These are phyloP conservation scores for Zophobas morio DNA, from an alignment of 1,140 invertebrate species.

Conservation along the genomic window DNA sequence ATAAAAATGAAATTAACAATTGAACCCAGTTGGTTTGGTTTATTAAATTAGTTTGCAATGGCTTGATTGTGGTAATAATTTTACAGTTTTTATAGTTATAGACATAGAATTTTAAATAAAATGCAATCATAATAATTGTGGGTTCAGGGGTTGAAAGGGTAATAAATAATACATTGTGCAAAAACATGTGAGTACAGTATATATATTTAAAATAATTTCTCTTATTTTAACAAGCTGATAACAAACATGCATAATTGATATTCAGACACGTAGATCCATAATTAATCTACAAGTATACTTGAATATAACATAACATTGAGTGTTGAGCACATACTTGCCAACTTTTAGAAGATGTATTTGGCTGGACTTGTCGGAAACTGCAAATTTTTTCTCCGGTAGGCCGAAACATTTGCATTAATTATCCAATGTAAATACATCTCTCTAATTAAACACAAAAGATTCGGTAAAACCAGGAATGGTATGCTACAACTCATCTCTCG, in stretches of 20 bases:
- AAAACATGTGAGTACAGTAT: slow-evolving; percentile 28
- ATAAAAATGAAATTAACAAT: no score
- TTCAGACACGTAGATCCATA: slow-evolving; percentile 39
- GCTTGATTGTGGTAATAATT: no score
- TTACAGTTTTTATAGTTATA: no score
- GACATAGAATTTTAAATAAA: no score
- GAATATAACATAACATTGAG: not conserved
- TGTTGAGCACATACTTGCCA: slow-evolving; percentile 8
- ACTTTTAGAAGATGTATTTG: slow-evolving; percentile 5
- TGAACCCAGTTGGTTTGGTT: no score
- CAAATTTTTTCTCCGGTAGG: not conserved
- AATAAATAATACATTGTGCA: not conserved
- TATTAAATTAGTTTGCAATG: no score
- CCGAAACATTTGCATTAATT: slow-evolving; percentile 12
- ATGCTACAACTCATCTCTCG: not conserved
- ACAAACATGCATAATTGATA: slow-evolving; percentile 46
- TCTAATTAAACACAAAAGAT: slow-evolving; percentile 3
- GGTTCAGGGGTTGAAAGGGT: not conserved
- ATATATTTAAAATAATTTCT: slow-evolving; percentile 46
- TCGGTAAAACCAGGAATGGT: not conserved
- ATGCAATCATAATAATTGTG: no score
- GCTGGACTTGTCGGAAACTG: not conserved
- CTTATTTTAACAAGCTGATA: slow-evolving; percentile 45
- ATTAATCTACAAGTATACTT: slow-evolving; percentile 33
- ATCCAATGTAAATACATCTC: not conserved